These are phyloP conservation scores for Melitaea athalia DNA, from an alignment of 2,888 invertebrate genomes.

Conservation along the genomic window DNA sequence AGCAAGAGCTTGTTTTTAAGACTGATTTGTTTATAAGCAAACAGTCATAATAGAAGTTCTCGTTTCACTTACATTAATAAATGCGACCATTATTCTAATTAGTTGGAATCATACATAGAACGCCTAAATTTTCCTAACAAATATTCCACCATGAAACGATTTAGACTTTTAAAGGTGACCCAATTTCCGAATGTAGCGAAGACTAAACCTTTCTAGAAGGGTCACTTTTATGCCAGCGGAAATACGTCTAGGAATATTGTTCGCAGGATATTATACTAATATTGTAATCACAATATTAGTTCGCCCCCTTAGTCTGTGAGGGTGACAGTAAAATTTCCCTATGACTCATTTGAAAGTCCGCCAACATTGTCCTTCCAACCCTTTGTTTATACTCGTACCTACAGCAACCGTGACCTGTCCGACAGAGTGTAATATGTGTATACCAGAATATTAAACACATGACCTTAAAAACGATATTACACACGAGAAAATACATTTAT, in stretches of 20 bases:
- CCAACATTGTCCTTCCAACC: conserved; percentile 20
- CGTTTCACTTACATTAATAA: not conserved
- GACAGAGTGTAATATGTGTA: not conserved
- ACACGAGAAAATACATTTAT: too few species aligned
- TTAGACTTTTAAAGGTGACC: not conserved
- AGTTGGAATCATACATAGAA: not conserved
- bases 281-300: not conserved
- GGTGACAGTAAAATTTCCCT: conserved; percentile 31
- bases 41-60: not conserved
- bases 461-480: not conserved
- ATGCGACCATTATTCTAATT: not conserved
- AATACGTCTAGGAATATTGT: not conserved
- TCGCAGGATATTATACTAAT: not conserved
- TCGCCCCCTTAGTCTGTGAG: conserved; percentile 6
- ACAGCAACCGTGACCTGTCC: not conserved
- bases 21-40: conserved; percentile 5
- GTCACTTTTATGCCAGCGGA: not conserved
- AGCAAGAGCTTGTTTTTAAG: not conserved
- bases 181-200: not conserved
- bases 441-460: not conserved
- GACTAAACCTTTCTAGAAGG: conserved; percentile 1
- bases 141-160: not conserved
- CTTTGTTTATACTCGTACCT: conserved; percentile 9
- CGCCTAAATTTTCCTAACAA: not conserved
- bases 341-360: conserved; percentile 34